Conservation (phyloP, 2,113 vertebrate genomes). For the Lanius ludovicianus region DNA sequence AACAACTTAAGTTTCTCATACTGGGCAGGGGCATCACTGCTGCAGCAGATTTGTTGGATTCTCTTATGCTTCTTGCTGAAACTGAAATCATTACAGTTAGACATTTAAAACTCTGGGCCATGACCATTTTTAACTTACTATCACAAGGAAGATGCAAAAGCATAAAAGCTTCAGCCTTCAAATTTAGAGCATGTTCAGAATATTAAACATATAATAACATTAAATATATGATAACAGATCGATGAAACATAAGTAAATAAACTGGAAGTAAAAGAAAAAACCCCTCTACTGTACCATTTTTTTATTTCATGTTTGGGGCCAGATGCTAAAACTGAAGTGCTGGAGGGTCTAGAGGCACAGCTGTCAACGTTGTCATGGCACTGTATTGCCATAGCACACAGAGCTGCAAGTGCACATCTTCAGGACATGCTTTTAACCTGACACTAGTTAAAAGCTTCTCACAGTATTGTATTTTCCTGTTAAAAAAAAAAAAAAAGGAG, state of each 20-base stretch:
- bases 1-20: background rate
- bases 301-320: background rate
- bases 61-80: background rate
- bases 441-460: background rate
- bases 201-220: background rate
- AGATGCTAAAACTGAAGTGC: background rate
- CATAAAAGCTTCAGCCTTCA: background rate
- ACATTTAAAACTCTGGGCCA: background rate
- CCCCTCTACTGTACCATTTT: background rate
- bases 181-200: background rate
- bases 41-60: background rate
- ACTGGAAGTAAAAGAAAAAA: background rate
- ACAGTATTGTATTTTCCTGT: background rate
- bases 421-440: background rate
- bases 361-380: rapidly evolving
- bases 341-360: background rate
- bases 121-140: background rate
- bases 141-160: background rate
- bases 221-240: background rate
- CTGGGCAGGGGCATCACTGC: background rate
- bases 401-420: background rate
- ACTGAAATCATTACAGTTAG: background rate
- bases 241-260: slow-evolving; percentile 1
- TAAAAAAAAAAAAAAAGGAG: background rate
- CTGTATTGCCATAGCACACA: background rate